These are phyloP conservation scores for Ranitomeya imitator DNA, from an alignment of 2,113 vertebrate species.

Conservation along the genomic window DNA sequence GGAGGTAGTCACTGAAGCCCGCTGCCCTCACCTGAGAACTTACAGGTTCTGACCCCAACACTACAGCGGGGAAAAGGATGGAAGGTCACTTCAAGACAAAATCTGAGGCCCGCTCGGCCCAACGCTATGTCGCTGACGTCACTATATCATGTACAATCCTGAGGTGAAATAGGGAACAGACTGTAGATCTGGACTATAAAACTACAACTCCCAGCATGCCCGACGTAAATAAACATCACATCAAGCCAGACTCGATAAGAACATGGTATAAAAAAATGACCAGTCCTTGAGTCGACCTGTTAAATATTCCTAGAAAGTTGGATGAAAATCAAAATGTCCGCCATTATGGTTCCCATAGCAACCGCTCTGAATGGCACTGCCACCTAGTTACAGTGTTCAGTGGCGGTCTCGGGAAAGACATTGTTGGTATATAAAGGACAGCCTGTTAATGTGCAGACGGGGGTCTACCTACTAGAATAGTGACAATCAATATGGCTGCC, in stretches of 20 bases:
- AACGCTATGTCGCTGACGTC: neutral
- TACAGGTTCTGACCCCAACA: neutral
- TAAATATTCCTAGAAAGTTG: neutral
- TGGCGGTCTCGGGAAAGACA: no score
- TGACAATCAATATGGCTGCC: no score
- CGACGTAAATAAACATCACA: no score
- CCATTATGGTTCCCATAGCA: neutral
- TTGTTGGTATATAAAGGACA: no score
- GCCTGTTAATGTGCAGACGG: no score
- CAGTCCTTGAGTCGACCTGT: no score
- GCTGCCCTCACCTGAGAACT: slow-evolving; percentile 17
- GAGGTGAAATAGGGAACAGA: neutral
- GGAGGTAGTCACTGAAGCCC: slow-evolving; percentile 2
- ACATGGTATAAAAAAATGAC: no score
- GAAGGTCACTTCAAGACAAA: neutral
- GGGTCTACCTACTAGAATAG: no score
- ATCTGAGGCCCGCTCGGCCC: neutral
- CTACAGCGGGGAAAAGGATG: neutral
- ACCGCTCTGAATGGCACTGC: neutral
- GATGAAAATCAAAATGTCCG: neutral
- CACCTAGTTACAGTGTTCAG: neutral
- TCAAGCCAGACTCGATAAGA: no score
- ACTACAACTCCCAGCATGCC: neutral
- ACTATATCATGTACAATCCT: neutral
- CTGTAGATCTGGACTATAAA: neutral